A percentile compares a stretch with the other conserved stretches of the same genome.
phyloP scores from a whole-genome alignment of 2,888 invertebrate genomes.

The Quadriops clusia region DNA sequence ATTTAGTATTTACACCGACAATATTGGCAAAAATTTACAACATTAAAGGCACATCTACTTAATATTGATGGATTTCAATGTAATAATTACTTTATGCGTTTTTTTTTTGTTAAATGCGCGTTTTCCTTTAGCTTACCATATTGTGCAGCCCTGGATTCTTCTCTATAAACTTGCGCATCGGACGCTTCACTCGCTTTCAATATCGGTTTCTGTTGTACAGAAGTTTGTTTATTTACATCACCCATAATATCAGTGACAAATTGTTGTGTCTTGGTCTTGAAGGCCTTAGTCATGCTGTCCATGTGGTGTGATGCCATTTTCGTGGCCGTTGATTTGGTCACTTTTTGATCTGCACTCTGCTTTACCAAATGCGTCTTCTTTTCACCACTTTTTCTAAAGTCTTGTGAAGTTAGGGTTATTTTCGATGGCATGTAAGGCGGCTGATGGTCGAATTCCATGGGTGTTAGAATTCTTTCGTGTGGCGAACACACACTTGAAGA shows the following conservation, averaged over 20 bases:
- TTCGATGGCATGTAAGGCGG: conserved; percentile 39
- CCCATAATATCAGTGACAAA: conserved; percentile 53
- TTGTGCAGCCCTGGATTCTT: conserved; percentile 57
- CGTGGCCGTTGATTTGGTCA: conserved; percentile 32
- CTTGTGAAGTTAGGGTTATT: conserved; percentile 18
- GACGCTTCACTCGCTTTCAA: conserved; percentile 36
- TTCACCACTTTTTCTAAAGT: conserved; percentile 15
- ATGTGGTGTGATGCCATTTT: conserved; percentile 51
- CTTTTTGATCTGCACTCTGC: conserved; percentile 17
- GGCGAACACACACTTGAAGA: conserved; percentile 41
- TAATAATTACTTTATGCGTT: conserved; percentile 2
- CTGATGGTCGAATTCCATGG: conserved; percentile 49
- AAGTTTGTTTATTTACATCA: conserved; percentile 41
- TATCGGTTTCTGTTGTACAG: conserved; percentile 33
- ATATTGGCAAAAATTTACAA: too few species aligned
- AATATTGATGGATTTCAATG: too few species aligned
- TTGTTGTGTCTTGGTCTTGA: conserved; percentile 55
- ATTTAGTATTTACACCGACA: too few species aligned
- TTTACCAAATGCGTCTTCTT: conserved; percentile 24
- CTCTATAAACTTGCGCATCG: conserved; percentile 57
- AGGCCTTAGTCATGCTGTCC: conserved; percentile 53
- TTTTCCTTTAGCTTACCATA: conserved; percentile 56
- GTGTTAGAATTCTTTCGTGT: conserved; percentile 43
- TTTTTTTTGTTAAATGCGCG: too few species aligned
- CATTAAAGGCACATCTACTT: too few species aligned